phyloP scores from a whole-genome alignment of 2,888 invertebrate species.

The Ryuthela nishihirai region DNA sequence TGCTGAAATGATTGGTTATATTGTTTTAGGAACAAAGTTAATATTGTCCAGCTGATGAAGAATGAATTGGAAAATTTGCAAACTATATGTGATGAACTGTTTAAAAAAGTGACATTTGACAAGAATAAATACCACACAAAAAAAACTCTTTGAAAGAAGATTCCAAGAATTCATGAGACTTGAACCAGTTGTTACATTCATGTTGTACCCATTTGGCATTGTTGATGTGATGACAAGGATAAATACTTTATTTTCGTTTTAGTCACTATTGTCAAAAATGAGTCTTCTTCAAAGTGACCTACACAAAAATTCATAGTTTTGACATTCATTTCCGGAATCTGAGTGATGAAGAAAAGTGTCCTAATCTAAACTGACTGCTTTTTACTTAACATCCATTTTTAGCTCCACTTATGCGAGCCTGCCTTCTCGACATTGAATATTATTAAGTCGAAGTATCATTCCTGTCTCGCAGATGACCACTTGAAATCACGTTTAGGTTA shows the following conservation, averaged over 20 bases:
- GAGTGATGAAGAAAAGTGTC: background rate
- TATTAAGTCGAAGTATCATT: too few species aligned
- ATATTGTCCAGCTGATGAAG: too few species aligned
- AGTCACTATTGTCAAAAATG: background rate
- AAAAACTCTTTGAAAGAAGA: conserved; percentile 1
- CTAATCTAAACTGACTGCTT: background rate
- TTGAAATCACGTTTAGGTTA: too few species aligned
- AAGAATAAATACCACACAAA: too few species aligned
- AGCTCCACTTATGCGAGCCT: conserved; percentile 1
- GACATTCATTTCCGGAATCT: background rate
- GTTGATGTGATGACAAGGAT: conserved; percentile 1
- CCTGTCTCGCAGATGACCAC: too few species aligned
- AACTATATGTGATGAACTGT: too few species aligned
- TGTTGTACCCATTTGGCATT: conserved; percentile 2
- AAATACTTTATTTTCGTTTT: background rate
- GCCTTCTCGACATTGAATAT: background rate
- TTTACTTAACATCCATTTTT: conserved; percentile 2
- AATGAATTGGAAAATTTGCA: too few species aligned
- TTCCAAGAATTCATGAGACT: background rate
- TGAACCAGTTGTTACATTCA: background rate
- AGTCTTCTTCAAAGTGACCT: background rate
- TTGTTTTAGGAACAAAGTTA: too few species aligned
- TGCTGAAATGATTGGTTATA: too few species aligned
- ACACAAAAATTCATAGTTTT: background rate
- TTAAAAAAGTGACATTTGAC: too few species aligned